Percentiles rank a stretch among this genome's conserved stretches.
Evolutionary conservation across 2,888 invertebrate genomes (phyloP).

Genomic region (Stictocephala bisonia): DNA sequence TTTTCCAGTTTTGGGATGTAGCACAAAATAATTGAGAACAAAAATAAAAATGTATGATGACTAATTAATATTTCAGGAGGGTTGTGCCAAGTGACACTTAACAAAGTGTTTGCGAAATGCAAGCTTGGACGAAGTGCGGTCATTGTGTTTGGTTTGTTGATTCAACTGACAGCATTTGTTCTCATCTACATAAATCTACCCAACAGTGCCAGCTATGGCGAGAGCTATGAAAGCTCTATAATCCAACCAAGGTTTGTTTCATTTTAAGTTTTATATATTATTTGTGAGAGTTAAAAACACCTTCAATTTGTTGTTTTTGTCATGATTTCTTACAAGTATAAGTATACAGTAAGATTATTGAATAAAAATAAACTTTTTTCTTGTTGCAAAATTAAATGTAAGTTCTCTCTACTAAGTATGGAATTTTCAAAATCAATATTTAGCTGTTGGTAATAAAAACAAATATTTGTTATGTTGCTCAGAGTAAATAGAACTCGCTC

Average conservation of each 20-base stretch:
- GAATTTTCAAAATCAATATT: too few species aligned
- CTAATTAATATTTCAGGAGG: conserved; percentile 47
- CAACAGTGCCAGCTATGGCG: conserved; percentile 79
- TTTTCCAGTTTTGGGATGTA: background rate
- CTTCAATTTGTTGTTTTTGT: background rate
- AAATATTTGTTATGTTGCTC: too few species aligned
- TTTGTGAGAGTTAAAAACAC: background rate
- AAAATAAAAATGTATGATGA: background rate
- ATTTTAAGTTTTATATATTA: background rate
- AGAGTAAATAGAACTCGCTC: too few species aligned
- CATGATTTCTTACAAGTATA: too few species aligned
- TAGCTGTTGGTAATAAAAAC: too few species aligned
- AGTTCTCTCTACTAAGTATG: too few species aligned
- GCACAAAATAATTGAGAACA: background rate
- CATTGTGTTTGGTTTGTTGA: conserved; percentile 45
- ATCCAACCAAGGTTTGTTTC: conserved; percentile 66
- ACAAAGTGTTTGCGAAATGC: conserved; percentile 8
- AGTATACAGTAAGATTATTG: too few species aligned
- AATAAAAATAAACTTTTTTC: too few species aligned
- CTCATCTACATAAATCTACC: conserved; percentile 91
- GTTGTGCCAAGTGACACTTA: conserved; percentile 36
- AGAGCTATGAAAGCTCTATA: conserved; percentile 70
- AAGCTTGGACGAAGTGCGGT: conserved; percentile 33
- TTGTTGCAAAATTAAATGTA: too few species aligned
- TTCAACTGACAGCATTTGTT: conserved; percentile 73